phyloP scores from a whole-genome alignment of 1,140 invertebrate species.

The Zelostemma sp. region DNA sequence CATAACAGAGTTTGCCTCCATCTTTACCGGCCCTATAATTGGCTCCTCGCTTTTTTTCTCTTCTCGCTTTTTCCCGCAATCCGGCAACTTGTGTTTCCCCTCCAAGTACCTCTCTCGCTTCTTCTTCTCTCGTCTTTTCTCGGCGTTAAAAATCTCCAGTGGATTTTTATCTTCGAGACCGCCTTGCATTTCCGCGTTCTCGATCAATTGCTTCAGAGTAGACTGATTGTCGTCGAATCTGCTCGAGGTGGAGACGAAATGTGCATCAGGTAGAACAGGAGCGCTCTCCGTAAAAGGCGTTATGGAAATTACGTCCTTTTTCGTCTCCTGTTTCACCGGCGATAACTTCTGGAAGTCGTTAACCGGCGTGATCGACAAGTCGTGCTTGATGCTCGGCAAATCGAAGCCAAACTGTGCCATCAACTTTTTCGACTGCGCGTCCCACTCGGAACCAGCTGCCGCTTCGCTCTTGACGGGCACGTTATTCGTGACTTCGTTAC shows the following conservation, averaged over 20 bases:
- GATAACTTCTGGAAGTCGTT: slow-evolving; percentile 59
- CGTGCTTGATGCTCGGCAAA: slow-evolving; percentile 38
- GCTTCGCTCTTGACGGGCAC: slow-evolving; percentile 8
- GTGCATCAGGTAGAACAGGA: slow-evolving; percentile 4
- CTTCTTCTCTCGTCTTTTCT: slow-evolving; percentile 58
- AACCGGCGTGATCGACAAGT: slow-evolving; percentile 64
- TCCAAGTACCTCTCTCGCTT: slow-evolving; percentile 56
- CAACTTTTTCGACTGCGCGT: slow-evolving; percentile 38
- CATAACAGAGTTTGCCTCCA: slow-evolving; percentile 18
- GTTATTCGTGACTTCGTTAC: slow-evolving; percentile 30
- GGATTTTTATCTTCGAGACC: slow-evolving; percentile 25
- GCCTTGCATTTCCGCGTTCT: slow-evolving; percentile 23
- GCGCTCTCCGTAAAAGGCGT: slow-evolving; percentile 47
- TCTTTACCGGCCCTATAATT: slow-evolving; percentile 22
- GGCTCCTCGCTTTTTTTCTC: slow-evolving; percentile 51
- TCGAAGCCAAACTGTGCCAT: slow-evolving; percentile 36
- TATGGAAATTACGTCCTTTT: slow-evolving; percentile 64
- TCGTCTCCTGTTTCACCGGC: slow-evolving; percentile 50
- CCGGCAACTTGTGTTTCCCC: slow-evolving; percentile 55
- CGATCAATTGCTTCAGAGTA: slow-evolving; percentile 9
- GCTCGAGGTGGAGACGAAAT: slow-evolving; percentile 21
- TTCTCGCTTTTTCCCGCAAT: slow-evolving; percentile 51
- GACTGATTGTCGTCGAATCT: slow-evolving; percentile 10
- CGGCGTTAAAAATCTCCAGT: slow-evolving; percentile 46
- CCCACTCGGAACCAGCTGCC: slow-evolving; percentile 8